A percentile compares a stretch with the other conserved stretches of the same genome.
Conservation (phyloP, 2,113 vertebrate species). For the Gobiocypris rarus region DNA sequence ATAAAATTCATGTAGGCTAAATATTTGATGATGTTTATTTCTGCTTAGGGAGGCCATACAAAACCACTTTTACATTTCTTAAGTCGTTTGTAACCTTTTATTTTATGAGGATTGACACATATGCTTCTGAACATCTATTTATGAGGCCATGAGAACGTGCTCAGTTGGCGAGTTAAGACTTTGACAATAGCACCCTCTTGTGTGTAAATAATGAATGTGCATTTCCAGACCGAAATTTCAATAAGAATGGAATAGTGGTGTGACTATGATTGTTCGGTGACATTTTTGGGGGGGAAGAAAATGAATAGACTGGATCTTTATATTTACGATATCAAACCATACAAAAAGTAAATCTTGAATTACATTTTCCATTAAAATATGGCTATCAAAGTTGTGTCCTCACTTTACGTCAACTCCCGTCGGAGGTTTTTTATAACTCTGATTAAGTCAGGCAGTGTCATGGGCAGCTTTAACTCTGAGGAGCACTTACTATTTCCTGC, state of each 20-base stretch:
- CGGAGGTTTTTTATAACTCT: no score
- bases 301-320: not conserved
- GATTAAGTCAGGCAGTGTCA: no score
- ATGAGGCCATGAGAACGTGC: not conserved
- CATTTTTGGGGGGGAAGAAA: not conserved
- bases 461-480: no score
- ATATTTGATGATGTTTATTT: not conserved
- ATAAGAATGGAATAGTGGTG: not conserved
- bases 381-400: no score
- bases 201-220: not conserved
- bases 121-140: not conserved
- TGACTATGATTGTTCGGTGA: not conserved
- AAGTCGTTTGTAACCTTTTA: not conserved
- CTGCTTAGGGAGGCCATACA: not conserved
- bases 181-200: not conserved
- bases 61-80: not conserved
- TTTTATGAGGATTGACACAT: no score
- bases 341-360: no score
- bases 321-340: not conserved
- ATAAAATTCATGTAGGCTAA: not conserved
- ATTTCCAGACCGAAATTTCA: not conserved
- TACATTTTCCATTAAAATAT: no score
- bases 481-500: no score
- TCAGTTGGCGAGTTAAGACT: not conserved
- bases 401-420: no score